Evolutionary conservation across 2,113 vertebrate genomes (phyloP), one percentile per base, ranked within the genome.

Genomic region (Erinaceus europaeus): DNA sequence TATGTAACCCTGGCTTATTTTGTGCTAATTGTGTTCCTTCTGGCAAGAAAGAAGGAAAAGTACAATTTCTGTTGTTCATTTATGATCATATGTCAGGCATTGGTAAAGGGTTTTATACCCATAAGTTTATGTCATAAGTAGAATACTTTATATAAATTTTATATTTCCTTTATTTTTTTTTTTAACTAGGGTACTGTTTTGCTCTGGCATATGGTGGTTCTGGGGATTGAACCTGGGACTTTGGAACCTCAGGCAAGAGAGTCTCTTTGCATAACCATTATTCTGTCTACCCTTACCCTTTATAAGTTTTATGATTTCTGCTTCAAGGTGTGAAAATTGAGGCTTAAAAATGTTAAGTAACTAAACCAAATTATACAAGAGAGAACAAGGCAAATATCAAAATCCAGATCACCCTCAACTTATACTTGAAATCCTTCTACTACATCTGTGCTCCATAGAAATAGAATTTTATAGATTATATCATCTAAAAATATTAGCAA

Each of bases 21-120:
- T 55, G 75, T 67, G 44, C 36, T 92, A 93, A 85, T 85, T 91
- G 65, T 75, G 48, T 83, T 71, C 23, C 52, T 85, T 67, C 61
- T 65, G 29, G 9, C 38, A 85, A 78, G 34, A 91, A 18, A 44
- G 81, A 76, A 48, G 67, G 57, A 48, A 55, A 53, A 52, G 85
- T 6, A 64, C 1, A 76, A 44, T 7, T 38, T 53, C 11, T n/a
- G 23, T 4, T 64, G 18, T 6, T 3, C 25, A 32, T 78, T n/a
- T 40, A 65, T 46, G 27, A 46, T 73, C 55, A 27, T 55, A 59
- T 42, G 32, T 32, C 44, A 52, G 42, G 50, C 25, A 36, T 4
- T 57, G 38, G 3, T 32, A 64, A 76, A 72, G n/a, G 7, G 46
- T 55, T 79, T 84, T 52, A 11, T 32, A 62, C 6, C 29, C 13